Base-by-base conservation (phyloP, 2,888 invertebrate species). In the Eubasilissa splendida region DNA sequence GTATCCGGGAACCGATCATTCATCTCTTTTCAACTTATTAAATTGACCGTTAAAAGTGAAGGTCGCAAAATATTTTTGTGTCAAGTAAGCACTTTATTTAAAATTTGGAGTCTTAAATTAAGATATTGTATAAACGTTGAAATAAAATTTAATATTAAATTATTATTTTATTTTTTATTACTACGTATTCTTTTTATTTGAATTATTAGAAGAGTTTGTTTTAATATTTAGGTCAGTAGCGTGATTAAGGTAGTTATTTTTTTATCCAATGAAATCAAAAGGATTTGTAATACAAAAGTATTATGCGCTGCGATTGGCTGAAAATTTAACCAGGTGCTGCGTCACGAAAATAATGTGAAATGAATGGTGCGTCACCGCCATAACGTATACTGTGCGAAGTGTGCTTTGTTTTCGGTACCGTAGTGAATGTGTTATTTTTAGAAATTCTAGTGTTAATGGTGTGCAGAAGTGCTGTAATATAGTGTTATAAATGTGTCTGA, bases 301-400 rank as follows among this genome's bases (percentile, higher is more conserved):
- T 12, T 11, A 14, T 50, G 59, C 7, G 59, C 71, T 60, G 71
- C 76, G 80, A 80, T 80, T 80, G 80, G 80, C 50, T 22, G 52
- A 76, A 76, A 68, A 53, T 77, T 22, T 14, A 60, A 76, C 75
- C 76, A 76, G 80, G 76, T 76, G 80, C 75, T 70, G 70, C 77
- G 77, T 77, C 77, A 77, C 60, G 50, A 68, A 60, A 71, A 59
- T 77, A 70, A 50, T 71, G 59, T 50, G 52, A 66, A 71, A 68
- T 68, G 68, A 42, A 71, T 71, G 77, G 77, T 90, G 90, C 90
- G 90, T 90, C 90, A 90, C 89, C 89, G 73, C 89, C 89, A 89
- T 90, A 89, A 87, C 89, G 88, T 88, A 84, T 70, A 77, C 50
- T 77, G 76, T 77, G 65, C 66, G 88, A 89, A 89, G 88, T 89